A percentile compares a stretch with the other conserved stretches of the same genome.
Conservation (phyloP, 1,140 invertebrate genomes). For the Gyrodactylus salaris region DNA sequence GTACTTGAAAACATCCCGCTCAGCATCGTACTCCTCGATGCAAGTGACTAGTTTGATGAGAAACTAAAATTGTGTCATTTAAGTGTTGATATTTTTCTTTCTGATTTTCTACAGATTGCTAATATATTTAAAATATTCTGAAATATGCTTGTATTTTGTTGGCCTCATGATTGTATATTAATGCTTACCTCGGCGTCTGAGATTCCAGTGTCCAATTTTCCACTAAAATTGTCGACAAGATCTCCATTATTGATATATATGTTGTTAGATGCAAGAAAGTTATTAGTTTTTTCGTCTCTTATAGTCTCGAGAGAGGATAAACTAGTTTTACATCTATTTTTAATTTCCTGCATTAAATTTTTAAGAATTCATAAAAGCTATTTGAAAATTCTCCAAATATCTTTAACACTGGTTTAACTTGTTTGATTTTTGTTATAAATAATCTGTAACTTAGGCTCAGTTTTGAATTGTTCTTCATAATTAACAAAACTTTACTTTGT, state of each 20-base stretch:
- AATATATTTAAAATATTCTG: too few relatives aligned
- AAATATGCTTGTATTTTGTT: too few relatives aligned
- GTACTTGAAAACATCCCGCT: neutral
- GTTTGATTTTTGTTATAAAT: neutral
- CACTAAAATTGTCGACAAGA: neutral
- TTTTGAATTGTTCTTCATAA: neutral
- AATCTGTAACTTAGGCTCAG: neutral
- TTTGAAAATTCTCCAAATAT: neutral
- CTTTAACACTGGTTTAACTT: neutral
- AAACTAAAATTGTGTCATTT: neutral
- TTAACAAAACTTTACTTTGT: neutral
- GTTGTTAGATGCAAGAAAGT: neutral
- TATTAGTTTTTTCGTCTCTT: neutral
- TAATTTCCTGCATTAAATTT: neutral
- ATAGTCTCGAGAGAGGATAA: neutral
- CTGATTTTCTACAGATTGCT: too few relatives aligned
- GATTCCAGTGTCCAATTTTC: neutral
- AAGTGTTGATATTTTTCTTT: too few relatives aligned
- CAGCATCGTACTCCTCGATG: neutral
- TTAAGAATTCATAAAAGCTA: neutral
- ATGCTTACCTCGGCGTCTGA: neutral
- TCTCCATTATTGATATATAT: neutral
- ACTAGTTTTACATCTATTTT: neutral
- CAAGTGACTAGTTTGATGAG: neutral
- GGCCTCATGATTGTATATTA: too few relatives aligned